phyloP scores from a whole-genome alignment of 2,888 invertebrate species.

The Cyrtodaria siliqua region DNA sequence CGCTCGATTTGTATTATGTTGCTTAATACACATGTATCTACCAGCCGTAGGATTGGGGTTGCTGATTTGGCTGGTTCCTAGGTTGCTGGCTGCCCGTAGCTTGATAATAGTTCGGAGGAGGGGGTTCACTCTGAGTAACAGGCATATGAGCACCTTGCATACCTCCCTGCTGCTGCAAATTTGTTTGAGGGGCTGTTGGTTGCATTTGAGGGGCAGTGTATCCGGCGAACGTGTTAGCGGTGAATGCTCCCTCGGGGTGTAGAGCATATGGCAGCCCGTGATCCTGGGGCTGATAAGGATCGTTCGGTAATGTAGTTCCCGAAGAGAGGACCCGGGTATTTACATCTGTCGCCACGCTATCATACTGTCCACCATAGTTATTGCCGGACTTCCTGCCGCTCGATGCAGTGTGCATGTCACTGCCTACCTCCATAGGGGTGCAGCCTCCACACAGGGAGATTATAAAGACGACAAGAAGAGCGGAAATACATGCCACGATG shows the following conservation, averaged over 20 bases:
- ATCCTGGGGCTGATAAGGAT: constrained; percentile 45
- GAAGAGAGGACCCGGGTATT: constrained; percentile 49
- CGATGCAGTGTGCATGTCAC: constrained; percentile 54
- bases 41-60: constrained; percentile 15
- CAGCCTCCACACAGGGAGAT: constrained; percentile 57
- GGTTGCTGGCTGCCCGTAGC: constrained; percentile 29
- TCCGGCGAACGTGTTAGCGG: constrained; percentile 52
- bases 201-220: constrained; percentile 21
- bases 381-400: constrained; percentile 36
- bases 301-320: constrained; percentile 50
- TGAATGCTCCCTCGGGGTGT: constrained; percentile 41
- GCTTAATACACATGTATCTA: neutral
- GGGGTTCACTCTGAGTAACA: constrained; percentile 33
- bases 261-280: constrained; percentile 43
- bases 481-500: constrained; percentile 11
- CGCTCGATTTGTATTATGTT: too few relatives aligned
- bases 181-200: neutral
- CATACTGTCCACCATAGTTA: constrained; percentile 25
- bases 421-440: constrained; percentile 64
- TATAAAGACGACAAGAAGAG: constrained; percentile 2
- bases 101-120: constrained; percentile 59
- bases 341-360: constrained; percentile 43
- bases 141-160: neutral
- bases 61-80: too few relatives aligned
- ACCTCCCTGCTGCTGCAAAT: neutral